A percentile compares a stretch with the other conserved stretches of the same genome.
These are phyloP conservation scores for Ochotona princeps DNA, from an alignment of 2,113 vertebrate species.

Conservation along the genomic window DNA sequence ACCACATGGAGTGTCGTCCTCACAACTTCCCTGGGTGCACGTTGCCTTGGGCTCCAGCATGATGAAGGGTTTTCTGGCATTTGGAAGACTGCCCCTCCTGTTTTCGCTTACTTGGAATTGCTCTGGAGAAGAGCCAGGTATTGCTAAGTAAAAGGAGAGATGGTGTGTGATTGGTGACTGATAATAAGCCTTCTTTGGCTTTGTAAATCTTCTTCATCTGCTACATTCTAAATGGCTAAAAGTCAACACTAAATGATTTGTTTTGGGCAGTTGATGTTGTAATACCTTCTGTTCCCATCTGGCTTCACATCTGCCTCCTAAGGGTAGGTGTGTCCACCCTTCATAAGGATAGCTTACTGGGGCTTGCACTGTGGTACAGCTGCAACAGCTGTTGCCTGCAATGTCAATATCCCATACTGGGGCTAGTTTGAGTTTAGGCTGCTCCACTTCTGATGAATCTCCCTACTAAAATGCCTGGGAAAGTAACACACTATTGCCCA, in stretches of 20 bases:
- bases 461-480: too few relatives aligned
- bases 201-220: not conserved
- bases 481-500: too few relatives aligned
- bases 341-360: not conserved
- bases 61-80: not conserved
- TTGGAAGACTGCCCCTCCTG: not conserved
- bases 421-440: too few relatives aligned
- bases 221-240: not conserved
- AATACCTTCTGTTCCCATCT: not conserved
- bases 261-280: not conserved
- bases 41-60: not conserved
- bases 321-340: too few relatives aligned
- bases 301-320: not conserved
- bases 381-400: too few relatives aligned
- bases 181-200: not conserved
- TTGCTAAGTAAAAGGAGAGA: not conserved
- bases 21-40: not conserved
- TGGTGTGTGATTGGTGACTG: not conserved
- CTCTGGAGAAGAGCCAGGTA: conserved; percentile 35
- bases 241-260: not conserved
- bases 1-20: not conserved
- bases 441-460: too few relatives aligned
- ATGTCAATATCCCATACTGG: too few relatives aligned
- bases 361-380: too few relatives aligned
- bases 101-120: not conserved